phyloP scores from a whole-genome alignment of 1,140 invertebrate genomes.

The Drosophila santomea region DNA sequence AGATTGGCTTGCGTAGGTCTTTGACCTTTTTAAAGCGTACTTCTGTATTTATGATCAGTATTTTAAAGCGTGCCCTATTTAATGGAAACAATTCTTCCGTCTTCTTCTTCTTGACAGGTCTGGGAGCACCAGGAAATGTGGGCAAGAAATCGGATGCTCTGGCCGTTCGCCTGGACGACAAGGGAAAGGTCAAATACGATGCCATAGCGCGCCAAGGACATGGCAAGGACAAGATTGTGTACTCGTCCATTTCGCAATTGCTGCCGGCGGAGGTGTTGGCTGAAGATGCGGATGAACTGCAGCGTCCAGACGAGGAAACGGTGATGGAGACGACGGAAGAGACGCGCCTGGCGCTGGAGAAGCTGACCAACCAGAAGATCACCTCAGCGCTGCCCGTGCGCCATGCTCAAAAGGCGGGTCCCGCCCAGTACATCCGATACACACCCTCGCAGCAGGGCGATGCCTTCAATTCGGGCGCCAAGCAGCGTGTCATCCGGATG shows the following conservation, averaged over 20 bases:
- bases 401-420: slow-evolving; percentile 94
- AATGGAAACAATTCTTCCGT: background rate
- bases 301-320: slow-evolving; percentile 94
- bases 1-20: no score
- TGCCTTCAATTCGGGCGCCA: slow-evolving; percentile 98
- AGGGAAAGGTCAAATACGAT: slow-evolving; percentile 98
- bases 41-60: no score
- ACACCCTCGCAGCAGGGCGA: slow-evolving; percentile 98
- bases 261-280: slow-evolving; percentile 96
- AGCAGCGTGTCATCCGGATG: slow-evolving; percentile 98
- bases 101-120: slow-evolving; percentile 85
- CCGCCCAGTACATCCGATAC: slow-evolving; percentile 98
- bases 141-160: slow-evolving; percentile 92
- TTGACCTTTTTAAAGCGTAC: no score
- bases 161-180: slow-evolving; percentile 96
- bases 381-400: slow-evolving; percentile 97
- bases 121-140: slow-evolving; percentile 91
- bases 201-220: slow-evolving; percentile 97
- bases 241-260: slow-evolving; percentile 97
- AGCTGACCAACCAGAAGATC: slow-evolving; percentile 95
- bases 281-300: slow-evolving; percentile 95
- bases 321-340: slow-evolving; percentile 94
- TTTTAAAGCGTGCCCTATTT: no score
- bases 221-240: slow-evolving; percentile 98
- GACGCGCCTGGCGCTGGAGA: slow-evolving; percentile 93